A percentile compares a stretch with the other conserved stretches of the same genome.
Evolutionary conservation across 2,113 vertebrate species (phyloP).

Genomic region (Vireo altiloquus): DNA sequence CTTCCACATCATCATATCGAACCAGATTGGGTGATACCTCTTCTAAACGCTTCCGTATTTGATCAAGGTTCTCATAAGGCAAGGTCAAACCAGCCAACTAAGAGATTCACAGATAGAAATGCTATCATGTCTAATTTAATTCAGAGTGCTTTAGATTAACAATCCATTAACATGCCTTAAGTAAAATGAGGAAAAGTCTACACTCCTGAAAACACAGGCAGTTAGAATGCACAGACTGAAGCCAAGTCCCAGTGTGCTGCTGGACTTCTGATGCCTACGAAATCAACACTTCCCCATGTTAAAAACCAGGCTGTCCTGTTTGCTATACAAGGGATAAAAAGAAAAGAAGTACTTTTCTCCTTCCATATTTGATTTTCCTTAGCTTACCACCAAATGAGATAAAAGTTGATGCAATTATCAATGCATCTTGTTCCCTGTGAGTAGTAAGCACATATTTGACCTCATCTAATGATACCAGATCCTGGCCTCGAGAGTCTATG

Average conservation of each 20-base stretch:
- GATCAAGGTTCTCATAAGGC: conserved; percentile 87
- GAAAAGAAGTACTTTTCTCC: background rate
- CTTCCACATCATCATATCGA: conserved; percentile 91
- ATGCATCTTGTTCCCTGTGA: background rate
- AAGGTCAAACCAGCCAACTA: conserved; percentile 88
- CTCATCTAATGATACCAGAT: background rate
- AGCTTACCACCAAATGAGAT: background rate
- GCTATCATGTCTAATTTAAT: background rate
- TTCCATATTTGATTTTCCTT: background rate
- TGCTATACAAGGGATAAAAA: background rate
- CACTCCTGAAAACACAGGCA: background rate
- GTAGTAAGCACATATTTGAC: background rate
- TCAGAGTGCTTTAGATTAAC: background rate
- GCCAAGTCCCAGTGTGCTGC: background rate
- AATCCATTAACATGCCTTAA: background rate
- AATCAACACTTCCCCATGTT: background rate
- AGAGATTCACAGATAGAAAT: background rate
- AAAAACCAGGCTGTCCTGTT: background rate
- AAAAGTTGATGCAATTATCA: background rate
- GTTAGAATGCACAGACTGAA: background rate
- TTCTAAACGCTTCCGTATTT: conserved; percentile 85
- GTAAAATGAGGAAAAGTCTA: background rate
- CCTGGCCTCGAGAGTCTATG: background rate
- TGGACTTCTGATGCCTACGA: background rate
- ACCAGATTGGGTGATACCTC: conserved; percentile 94